A percentile compares a stretch with the other conserved stretches of the same genome.
phyloP scores from a whole-genome alignment of 2,113 vertebrate genomes.

The Corythaixoides concolor region DNA sequence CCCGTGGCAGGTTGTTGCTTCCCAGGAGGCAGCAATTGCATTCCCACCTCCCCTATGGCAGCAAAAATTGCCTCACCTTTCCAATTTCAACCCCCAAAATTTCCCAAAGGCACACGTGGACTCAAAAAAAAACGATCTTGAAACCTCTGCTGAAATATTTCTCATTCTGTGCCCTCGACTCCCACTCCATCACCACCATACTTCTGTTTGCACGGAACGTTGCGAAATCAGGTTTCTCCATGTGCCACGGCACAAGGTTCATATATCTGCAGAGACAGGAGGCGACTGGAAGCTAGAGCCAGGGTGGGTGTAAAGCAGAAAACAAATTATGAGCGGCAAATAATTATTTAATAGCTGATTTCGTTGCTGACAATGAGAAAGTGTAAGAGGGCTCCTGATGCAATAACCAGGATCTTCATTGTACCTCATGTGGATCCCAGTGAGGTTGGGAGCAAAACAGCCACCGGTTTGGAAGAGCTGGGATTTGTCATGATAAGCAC shows the following conservation, averaged over 20 bases:
- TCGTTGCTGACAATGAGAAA: neutral
- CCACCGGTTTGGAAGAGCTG: neutral
- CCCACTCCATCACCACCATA: accelerated
- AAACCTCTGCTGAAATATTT: neutral
- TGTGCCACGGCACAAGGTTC: accelerated
- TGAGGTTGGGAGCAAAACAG: neutral
- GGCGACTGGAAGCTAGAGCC: neutral
- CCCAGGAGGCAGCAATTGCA: neutral
- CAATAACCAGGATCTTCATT: neutral
- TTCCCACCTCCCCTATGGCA: neutral
- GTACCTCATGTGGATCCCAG: neutral
- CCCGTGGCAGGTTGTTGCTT: neutral
- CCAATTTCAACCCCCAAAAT: neutral
- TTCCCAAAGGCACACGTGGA: neutral
- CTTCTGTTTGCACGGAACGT: too few species aligned
- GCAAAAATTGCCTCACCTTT: neutral
- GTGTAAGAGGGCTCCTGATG: neutral
- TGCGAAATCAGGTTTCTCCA: neutral
- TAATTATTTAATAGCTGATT: neutral
- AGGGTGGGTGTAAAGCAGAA: neutral
- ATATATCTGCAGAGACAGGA: neutral
- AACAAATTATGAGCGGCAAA: accelerated
- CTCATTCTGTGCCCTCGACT: accelerated
- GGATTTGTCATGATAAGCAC: neutral
- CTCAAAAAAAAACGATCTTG: neutral